Evolutionary conservation across 1,140 invertebrate species (phyloP).

Genomic region (Littorina saxatilis): DNA sequence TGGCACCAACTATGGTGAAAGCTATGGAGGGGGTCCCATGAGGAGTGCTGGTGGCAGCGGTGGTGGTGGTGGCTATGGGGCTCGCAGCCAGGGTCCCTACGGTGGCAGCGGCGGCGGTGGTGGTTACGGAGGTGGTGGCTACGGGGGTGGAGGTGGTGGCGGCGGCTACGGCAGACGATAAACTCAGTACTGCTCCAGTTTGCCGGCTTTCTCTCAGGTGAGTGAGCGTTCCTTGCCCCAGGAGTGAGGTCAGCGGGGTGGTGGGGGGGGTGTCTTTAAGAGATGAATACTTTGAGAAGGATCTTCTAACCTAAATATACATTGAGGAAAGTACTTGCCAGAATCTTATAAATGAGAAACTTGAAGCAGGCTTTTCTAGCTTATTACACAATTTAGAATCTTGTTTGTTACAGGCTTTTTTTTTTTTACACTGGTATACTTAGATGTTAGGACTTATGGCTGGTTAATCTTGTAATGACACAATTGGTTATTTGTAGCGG

Average conservation of each 20-base stretch:
- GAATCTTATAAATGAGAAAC: neutral
- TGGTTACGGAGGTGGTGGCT: conserved; percentile 27
- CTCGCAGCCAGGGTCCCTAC: conserved; percentile 50
- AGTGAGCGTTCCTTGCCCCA: neutral
- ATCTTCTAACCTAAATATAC: neutral
- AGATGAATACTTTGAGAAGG: neutral
- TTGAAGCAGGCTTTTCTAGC: neutral
- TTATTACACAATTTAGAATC: neutral
- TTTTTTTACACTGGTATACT: too few relatives aligned
- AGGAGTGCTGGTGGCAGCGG: conserved; percentile 48
- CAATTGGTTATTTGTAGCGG: too few relatives aligned
- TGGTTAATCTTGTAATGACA: too few relatives aligned
- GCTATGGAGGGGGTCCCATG: conserved; percentile 55
- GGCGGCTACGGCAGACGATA: conserved; percentile 35
- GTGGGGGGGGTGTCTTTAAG: neutral
- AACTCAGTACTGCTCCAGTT: neutral
- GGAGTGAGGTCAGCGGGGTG: neutral
- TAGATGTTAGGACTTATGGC: too few relatives aligned
- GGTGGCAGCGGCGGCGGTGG: conserved; percentile 45
- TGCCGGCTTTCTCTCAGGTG: neutral
- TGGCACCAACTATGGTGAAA: conserved; percentile 53
- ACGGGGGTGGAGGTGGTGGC: conserved; percentile 35
- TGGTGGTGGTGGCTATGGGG: conserved; percentile 47
- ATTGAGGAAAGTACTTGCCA: neutral
- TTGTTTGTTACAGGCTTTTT: too few relatives aligned